Evolutionary conservation across 2,888 invertebrate species (phyloP).

Genomic region (Sminthurinus aureus): DNA sequence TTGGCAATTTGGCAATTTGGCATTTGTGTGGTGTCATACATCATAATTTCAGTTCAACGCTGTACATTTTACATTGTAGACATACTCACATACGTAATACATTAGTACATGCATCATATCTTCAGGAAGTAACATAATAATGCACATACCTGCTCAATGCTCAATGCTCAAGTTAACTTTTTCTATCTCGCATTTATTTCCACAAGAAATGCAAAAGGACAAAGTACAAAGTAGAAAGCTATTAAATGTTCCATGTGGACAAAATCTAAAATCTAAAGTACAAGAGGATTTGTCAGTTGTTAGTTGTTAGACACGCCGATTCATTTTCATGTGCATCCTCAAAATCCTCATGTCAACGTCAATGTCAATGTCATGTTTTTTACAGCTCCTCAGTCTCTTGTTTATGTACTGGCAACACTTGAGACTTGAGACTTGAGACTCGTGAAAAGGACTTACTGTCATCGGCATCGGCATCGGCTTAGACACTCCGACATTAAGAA

Average conservation of each 20-base stretch:
- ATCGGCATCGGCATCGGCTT: no score
- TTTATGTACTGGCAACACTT: background rate
- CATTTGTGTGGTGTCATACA: background rate
- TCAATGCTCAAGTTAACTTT: background rate
- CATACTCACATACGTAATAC: no score
- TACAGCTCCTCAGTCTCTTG: background rate
- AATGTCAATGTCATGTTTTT: slow-evolving; percentile 14
- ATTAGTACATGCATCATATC: no score
- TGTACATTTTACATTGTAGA: no score
- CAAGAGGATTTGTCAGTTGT: background rate
- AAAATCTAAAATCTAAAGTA: no score
- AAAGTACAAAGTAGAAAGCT: background rate
- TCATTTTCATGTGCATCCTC: background rate
- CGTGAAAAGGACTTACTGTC: no score
- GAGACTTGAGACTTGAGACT: no score
- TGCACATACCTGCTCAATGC: background rate
- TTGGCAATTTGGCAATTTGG: background rate
- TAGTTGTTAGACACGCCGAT: background rate
- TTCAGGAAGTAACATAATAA: no score
- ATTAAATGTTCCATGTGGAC: no score
- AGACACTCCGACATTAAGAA: no score
- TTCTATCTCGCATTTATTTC: background rate
- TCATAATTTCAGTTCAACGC: background rate
- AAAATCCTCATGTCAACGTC: slow-evolving; percentile 19
- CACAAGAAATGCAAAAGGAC: background rate